Conservation (phyloP, 1,140 invertebrate species). For the Eurytemora carolleeae region DNA sequence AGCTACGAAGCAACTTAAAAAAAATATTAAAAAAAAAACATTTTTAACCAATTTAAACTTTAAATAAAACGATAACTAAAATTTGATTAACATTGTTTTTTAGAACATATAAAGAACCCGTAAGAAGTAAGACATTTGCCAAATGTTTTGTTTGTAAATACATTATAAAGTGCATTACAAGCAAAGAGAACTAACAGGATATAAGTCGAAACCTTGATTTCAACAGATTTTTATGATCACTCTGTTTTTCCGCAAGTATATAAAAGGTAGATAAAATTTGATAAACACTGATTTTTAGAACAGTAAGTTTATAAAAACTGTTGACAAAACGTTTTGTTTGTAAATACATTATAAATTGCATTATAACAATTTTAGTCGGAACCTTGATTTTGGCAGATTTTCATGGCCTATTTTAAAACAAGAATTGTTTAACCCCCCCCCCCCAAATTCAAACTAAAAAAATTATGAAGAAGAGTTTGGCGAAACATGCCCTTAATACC, state of each 20-base stretch:
- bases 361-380: not conserved
- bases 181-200: too few species aligned
- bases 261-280: too few species aligned
- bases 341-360: not conserved
- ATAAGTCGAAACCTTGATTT: too few species aligned
- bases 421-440: not conserved
- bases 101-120: not conserved
- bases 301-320: too few species aligned
- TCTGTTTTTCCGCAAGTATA: too few species aligned
- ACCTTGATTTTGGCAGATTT: not conserved
- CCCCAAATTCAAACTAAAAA: not conserved
- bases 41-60: not conserved
- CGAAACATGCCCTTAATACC: slow-evolving; percentile 26
- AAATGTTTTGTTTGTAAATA: not conserved
- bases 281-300: too few species aligned
- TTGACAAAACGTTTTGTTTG: not conserved
- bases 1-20: slow-evolving; percentile 25
- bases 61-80: not conserved
- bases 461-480: slow-evolving; percentile 22
- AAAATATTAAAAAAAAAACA: too few species aligned
- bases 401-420: not conserved
- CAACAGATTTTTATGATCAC: too few species aligned
- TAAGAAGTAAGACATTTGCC: too few species aligned
- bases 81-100: not conserved
- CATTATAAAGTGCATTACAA: not conserved